Evolutionary conservation across 2,113 vertebrate genomes (phyloP).

Genomic region (Aplodontia rufa): DNA sequence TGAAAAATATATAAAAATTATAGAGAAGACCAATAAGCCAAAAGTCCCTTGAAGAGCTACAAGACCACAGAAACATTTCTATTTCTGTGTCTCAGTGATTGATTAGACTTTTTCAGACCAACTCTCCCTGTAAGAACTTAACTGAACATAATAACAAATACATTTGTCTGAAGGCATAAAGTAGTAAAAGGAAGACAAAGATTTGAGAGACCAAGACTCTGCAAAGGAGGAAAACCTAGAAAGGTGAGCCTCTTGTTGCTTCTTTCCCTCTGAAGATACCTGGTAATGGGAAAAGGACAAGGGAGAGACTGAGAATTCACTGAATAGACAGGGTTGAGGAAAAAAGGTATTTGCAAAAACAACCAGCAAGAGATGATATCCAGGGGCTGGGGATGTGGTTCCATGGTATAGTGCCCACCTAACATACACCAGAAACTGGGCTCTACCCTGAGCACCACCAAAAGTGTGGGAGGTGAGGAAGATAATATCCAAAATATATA

Average conservation of each 20-base stretch:
- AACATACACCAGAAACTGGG: too few relatives aligned
- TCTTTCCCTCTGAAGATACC: not conserved
- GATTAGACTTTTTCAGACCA: not conserved
- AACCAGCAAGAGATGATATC: not conserved
- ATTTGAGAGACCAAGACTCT: not conserved
- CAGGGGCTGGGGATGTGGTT: too few relatives aligned
- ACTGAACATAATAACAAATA: not conserved
- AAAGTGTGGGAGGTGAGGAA: not conserved
- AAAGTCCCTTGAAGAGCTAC: not conserved
- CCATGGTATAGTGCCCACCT: too few relatives aligned
- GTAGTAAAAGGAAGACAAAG: not conserved
- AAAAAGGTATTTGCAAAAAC: not conserved
- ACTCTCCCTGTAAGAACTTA: not conserved
- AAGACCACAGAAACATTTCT: not conserved
- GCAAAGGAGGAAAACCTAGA: not conserved
- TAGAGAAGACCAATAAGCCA: not conserved
- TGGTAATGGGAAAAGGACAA: not conserved
- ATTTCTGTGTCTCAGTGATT: not conserved
- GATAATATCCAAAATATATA: not conserved
- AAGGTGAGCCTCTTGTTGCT: not conserved
- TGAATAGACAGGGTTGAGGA: not conserved
- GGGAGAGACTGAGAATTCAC: not conserved
- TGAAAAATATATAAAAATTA: constrained; percentile 16
- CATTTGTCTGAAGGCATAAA: not conserved
- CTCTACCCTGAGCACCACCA: not conserved